A percentile compares a stretch with the other conserved stretches of the same genome.
phyloP scores from a whole-genome alignment of 2,797 vertebrate genomes.

The Acanthopagrus latus region DNA sequence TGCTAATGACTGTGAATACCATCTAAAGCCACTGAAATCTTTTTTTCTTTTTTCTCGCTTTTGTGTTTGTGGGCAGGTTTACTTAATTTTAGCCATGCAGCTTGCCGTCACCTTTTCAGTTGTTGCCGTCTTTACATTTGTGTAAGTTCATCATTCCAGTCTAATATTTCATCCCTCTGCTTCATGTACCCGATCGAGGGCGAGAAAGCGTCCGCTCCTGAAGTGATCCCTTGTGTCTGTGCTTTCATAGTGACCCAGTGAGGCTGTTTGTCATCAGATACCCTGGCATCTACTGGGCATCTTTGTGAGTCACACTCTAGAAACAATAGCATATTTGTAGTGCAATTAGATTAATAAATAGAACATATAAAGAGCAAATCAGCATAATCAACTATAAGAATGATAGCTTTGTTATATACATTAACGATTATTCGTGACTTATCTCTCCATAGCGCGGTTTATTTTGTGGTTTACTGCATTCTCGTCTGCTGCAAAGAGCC shows the following conservation, averaged over 20 bases:
- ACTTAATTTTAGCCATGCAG: slow-evolving; percentile 91
- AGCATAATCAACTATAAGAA: too few relatives aligned
- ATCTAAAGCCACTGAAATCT: slow-evolving; percentile 6
- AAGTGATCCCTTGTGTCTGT: slow-evolving; percentile 45
- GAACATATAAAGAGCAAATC: not conserved
- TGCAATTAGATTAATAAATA: not conserved
- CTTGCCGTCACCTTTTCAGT: slow-evolving; percentile 90
- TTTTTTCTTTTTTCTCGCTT: slow-evolving; percentile 6
- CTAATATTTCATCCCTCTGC: slow-evolving; percentile 7
- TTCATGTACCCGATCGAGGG: not conserved
- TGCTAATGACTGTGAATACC: not conserved
- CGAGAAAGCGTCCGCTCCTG: not conserved
- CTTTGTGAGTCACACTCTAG: slow-evolving; percentile 88
- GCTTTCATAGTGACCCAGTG: slow-evolving; percentile 85
- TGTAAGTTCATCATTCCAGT: slow-evolving; percentile 84
- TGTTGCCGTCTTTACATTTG: slow-evolving; percentile 91
- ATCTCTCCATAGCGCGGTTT: slow-evolving; percentile 87
- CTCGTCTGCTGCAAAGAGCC: slow-evolving; percentile 92
- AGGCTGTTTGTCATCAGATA: slow-evolving; percentile 86
- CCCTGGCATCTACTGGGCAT: slow-evolving; percentile 89
- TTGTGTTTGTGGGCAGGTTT: slow-evolving; percentile 86
- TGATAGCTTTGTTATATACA: not conserved
- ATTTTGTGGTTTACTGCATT: slow-evolving; percentile 90
- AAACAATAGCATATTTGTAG: not conserved
- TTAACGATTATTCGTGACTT: slow-evolving; percentile 17